phyloP scores from a whole-genome alignment of 2,888 invertebrate species.

The Cosmia trapezina region DNA sequence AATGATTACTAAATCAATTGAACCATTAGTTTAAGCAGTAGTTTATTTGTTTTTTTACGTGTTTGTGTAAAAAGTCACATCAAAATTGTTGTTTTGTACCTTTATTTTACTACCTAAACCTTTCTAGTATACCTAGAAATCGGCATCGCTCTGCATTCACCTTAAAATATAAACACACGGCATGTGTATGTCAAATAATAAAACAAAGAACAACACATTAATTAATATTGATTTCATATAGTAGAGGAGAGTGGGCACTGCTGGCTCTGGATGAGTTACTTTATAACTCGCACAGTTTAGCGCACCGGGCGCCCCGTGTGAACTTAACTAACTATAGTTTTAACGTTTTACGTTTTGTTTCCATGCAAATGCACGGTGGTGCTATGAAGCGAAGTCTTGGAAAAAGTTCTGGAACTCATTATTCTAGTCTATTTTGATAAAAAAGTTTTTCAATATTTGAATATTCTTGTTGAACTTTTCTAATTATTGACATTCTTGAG shows the following conservation, averaged over 20 bases:
- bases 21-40: no score
- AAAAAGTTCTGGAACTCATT: slow-evolving; percentile 29
- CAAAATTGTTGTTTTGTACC: no score
- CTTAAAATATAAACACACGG: neutral
- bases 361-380: slow-evolving; percentile 3
- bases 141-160: no score
- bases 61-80: no score
- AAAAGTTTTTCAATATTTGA: slow-evolving; percentile 46
- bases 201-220: slow-evolving; percentile 2
- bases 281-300: slow-evolving; percentile 20
- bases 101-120: no score
- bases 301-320: slow-evolving; percentile 30
- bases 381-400: neutral
- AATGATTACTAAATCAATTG: no score
- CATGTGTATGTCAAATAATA: neutral
- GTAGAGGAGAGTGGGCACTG: slow-evolving; percentile 19
- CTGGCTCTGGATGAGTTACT: slow-evolving; percentile 30
- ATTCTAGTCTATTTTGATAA: slow-evolving; percentile 28
- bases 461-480: slow-evolving; percentile 37
- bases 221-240: slow-evolving; percentile 26
- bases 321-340: slow-evolving; percentile 13
- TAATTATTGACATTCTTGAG: slow-evolving; percentile 40
- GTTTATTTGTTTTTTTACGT: no score
- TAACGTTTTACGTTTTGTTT: slow-evolving; percentile 18
- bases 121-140: no score